Conservation (phyloP, 2,113 vertebrate genomes). For the Otolemur garnettii region DNA sequence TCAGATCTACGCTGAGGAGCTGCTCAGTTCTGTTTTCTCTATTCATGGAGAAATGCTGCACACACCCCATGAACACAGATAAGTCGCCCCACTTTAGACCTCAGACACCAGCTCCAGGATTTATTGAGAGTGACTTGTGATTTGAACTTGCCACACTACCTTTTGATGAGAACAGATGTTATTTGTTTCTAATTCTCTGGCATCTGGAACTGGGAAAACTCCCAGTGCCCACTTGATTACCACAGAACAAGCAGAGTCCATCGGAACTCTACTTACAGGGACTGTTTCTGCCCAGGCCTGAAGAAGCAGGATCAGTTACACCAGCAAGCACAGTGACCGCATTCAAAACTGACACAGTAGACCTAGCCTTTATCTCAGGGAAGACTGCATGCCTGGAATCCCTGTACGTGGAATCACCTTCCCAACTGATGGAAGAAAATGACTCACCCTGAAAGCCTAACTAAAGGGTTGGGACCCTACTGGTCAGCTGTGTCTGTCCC, state of each 20-base stretch:
- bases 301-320: background rate
- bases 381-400: background rate
- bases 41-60: background rate
- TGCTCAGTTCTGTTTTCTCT: background rate
- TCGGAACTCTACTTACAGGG: conserved; percentile 70
- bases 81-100: conserved; percentile 28
- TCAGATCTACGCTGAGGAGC: background rate
- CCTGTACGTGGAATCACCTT: background rate
- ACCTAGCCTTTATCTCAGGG: background rate
- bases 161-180: conserved; percentile 84
- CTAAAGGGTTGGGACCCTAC: background rate
- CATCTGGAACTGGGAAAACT: conserved; percentile 80
- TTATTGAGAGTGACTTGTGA: conserved; percentile 79
- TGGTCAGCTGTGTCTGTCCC: background rate
- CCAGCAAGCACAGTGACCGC: background rate
- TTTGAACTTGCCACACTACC: conserved; percentile 78
- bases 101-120: conserved; percentile 53
- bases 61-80: background rate
- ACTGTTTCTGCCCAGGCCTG: conserved; percentile 31
- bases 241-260: conserved; percentile 71
- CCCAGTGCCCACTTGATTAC: conserved; percentile 77
- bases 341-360: background rate
- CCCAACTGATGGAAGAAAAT: background rate
- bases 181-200: conserved; percentile 75
- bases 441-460: background rate